phyloP scores from a whole-genome alignment of 1,140 invertebrate genomes.

The Oryctes rhinoceros region DNA sequence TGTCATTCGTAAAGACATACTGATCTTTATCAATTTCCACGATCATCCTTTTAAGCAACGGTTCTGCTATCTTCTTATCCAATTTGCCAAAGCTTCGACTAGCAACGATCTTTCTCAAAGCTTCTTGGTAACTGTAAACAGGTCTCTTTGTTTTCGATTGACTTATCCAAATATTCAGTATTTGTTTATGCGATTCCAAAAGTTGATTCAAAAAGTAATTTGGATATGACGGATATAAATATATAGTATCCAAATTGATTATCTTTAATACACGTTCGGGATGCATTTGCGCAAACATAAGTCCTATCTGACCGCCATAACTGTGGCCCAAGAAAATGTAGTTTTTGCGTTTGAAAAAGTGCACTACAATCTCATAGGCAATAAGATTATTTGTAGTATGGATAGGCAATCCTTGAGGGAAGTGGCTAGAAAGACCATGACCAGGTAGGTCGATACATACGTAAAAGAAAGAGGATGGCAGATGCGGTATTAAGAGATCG shows the following conservation, averaged over 20 bases:
- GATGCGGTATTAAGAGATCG: constrained; percentile 67
- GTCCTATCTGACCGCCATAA: constrained; percentile 64
- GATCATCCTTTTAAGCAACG: constrained; percentile 63
- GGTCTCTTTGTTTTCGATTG: constrained; percentile 37
- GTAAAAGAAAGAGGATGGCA: constrained; percentile 68
- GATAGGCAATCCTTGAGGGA: constrained; percentile 56
- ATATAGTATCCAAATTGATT: constrained; percentile 64
- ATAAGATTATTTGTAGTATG: constrained; percentile 50
- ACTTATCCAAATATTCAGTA: background rate
- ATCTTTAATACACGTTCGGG: constrained; percentile 65
- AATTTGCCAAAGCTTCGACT: constrained; percentile 57
- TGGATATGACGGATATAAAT: constrained; percentile 52
- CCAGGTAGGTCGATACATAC: constrained; percentile 75
- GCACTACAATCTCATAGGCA: background rate
- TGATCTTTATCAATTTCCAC: constrained; percentile 55
- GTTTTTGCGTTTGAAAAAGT: constrained; percentile 58
- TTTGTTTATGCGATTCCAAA: constrained; percentile 52
- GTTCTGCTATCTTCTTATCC: constrained; percentile 61
- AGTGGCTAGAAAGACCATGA: constrained; percentile 73
- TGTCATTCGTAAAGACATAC: constrained; percentile 56
- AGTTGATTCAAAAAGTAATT: constrained; percentile 53
- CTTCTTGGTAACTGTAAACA: constrained; percentile 65
- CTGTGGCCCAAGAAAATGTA: constrained; percentile 69
- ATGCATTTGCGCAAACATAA: constrained; percentile 61
- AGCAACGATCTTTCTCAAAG: constrained; percentile 61